A percentile compares a stretch with the other conserved stretches of the same genome.
phyloP scores from a whole-genome alignment of 2,113 vertebrate genomes.

The Hippopotamus amphibius region DNA sequence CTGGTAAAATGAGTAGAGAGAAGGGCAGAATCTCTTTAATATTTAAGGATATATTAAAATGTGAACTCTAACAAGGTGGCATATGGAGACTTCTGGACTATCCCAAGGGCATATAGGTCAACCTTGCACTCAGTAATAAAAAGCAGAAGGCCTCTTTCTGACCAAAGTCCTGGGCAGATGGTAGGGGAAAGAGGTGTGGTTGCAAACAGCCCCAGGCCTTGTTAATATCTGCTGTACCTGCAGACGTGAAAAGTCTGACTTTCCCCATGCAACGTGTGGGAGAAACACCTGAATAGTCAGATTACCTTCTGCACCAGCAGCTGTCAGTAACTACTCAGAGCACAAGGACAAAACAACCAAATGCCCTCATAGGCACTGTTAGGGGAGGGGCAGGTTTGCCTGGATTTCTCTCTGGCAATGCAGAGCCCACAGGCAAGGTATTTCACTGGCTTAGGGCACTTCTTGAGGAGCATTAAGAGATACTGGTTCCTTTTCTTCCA shows the following conservation, averaged over 20 bases:
- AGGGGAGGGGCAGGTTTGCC: not conserved
- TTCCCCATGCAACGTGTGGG: slow-evolving; percentile 1
- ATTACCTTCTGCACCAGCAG: not conserved
- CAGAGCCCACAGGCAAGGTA: not conserved
- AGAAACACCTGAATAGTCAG: slow-evolving; percentile 28
- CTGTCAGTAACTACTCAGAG: not conserved
- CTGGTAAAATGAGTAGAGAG: not conserved
- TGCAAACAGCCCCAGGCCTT: slow-evolving; percentile 44
- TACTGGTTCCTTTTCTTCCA: not conserved
- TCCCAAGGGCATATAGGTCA: not conserved
- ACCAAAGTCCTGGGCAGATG: slow-evolving; percentile 18
- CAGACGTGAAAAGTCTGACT: not conserved
- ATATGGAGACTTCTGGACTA: not conserved
- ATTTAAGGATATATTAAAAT: not conserved
- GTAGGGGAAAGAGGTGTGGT: not conserved
- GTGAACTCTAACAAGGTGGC: not conserved
- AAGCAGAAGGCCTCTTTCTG: slow-evolving; percentile 34
- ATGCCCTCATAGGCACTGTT: not conserved
- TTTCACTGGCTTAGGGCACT: not conserved
- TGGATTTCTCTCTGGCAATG: not conserved
- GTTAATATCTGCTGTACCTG: slow-evolving; percentile 54
- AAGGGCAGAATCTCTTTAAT: not conserved
- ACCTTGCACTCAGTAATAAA: not conserved
- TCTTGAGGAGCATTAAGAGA: not conserved
- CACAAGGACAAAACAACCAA: not conserved